Evolutionary conservation across 2,888 invertebrate genomes (phyloP).

Genomic region (Cataglyphis albicans): DNA sequence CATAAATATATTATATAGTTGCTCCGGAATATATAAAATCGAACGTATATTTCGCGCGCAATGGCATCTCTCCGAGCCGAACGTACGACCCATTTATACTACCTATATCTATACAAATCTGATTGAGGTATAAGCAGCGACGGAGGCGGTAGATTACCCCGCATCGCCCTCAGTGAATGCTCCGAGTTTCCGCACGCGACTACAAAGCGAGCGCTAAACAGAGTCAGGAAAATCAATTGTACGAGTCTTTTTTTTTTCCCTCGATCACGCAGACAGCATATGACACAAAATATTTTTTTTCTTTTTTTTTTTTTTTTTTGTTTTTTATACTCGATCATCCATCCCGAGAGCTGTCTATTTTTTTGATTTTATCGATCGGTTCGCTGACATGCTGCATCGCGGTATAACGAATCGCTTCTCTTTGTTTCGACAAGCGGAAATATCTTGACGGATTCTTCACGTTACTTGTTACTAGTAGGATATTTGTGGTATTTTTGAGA

Average conservation of each 20-base stretch:
- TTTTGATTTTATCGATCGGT: constrained; percentile 34
- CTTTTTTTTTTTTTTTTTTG: constrained; percentile 29
- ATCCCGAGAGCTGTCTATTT: constrained; percentile 9
- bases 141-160: constrained; percentile 65
- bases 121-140: constrained; percentile 56
- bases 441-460: constrained; percentile 47
- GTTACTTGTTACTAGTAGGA: constrained; percentile 34
- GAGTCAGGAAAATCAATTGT: constrained; percentile 52
- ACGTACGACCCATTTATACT: constrained; percentile 74
- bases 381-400: constrained; percentile 30
- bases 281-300: constrained; percentile 38
- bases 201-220: constrained; percentile 73
- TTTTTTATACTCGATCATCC: constrained; percentile 23
- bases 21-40: constrained; percentile 14
- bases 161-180: constrained; percentile 66
- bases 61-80: constrained; percentile 50
- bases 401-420: constrained; percentile 27
- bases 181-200: constrained; percentile 63
- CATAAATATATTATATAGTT: background rate
- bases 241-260: constrained; percentile 2
- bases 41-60: constrained; percentile 19
- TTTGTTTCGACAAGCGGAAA: constrained; percentile 42
- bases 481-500: constrained; percentile 10
- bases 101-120: constrained; percentile 67
- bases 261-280: constrained; percentile 56